Base-by-base conservation (phyloP, 2,113 vertebrate genomes). In the Peromyscus polionotus region DNA sequence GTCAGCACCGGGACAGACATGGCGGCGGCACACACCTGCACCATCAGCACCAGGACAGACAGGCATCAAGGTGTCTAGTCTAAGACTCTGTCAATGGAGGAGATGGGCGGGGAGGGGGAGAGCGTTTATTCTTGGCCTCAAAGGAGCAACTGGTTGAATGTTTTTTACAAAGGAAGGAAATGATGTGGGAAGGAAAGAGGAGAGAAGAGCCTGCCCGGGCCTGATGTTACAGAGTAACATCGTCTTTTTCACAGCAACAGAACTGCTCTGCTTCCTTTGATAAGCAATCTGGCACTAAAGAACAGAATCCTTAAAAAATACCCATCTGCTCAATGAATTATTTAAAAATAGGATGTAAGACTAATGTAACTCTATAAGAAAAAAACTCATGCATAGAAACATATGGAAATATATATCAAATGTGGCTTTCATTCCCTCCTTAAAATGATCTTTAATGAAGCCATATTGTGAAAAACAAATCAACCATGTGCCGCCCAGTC, bases 291-390 rank as follows among this genome's bases (percentile, higher is more conserved):
- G 80, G 48, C 42, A 90, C 83, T 70, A 77, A 0, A 28, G 70
- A 84, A 54, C 73, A 85, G 8, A 57, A 75, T 79, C 59, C 93
- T 97, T 79, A 93, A 94, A 96, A 95, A 95, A 88, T 87, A 94
- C 19, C 81, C 91, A 96, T 85, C 63, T 91, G 72, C 24, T 88
- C 42, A 80, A 94, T 73, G 80, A 96, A 90, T 88, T 95, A 95
- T 83, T 90, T 84, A 91, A 97, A 96, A 91, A 68, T 7, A 92
- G 51, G 68, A 88, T 51, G 48, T 81, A 96, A 96, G 88, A 75
- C 33, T 54, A 91, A 42, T 31, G 85, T 68, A 63, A 97, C 45
- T 79, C 61, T 31, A 63, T 54, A 57, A 73, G 88, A 97, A 63
- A 92, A 95, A 57, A 76, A 16, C 13, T 48, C 76, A 84, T 48